Conservation (phyloP, 2,113 vertebrate genomes). For the Piaya cayana region DNA sequence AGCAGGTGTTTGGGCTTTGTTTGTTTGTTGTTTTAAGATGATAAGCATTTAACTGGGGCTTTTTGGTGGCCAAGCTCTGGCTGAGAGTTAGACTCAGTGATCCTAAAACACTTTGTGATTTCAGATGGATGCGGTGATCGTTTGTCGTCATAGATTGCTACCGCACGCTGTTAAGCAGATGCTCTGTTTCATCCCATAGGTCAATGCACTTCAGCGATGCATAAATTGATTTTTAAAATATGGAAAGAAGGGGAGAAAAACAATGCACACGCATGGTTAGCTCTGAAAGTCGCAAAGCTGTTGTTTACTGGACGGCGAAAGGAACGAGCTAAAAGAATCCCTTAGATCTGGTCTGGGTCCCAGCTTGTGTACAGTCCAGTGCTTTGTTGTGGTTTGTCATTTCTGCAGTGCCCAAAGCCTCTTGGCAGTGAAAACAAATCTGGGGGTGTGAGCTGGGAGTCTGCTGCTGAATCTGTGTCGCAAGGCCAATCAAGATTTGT, state of each 20-base stretch:
- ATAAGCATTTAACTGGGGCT: not conserved
- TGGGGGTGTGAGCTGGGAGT: not conserved
- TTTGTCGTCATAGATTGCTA: not conserved
- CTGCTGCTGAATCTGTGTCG: not conserved
- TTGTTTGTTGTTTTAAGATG: not conserved
- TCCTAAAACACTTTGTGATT: not conserved
- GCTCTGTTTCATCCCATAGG: constrained; percentile 7
- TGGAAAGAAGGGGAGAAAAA: not conserved
- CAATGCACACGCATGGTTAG: not conserved
- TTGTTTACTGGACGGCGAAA: not conserved
- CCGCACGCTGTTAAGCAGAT: constrained; percentile 6
- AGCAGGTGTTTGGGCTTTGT: not conserved
- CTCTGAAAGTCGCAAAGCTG: not conserved
- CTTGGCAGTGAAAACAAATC: not conserved
- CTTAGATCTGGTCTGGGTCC: not conserved
- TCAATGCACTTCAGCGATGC: not conserved
- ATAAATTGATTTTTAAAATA: constrained; percentile 18
- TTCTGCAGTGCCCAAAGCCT: not conserved
- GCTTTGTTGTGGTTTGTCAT: not conserved
- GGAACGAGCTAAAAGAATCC: not conserved
- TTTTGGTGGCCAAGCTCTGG: not conserved
- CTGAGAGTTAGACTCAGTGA: not conserved
- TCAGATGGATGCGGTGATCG: not conserved
- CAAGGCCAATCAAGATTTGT: not conserved
- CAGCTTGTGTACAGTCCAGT: not conserved